Percentiles rank a stretch among this genome's conserved stretches.
Evolutionary conservation across 2,797 vertebrate species (phyloP).

Genomic region (Myiotriccus ornatus): DNA sequence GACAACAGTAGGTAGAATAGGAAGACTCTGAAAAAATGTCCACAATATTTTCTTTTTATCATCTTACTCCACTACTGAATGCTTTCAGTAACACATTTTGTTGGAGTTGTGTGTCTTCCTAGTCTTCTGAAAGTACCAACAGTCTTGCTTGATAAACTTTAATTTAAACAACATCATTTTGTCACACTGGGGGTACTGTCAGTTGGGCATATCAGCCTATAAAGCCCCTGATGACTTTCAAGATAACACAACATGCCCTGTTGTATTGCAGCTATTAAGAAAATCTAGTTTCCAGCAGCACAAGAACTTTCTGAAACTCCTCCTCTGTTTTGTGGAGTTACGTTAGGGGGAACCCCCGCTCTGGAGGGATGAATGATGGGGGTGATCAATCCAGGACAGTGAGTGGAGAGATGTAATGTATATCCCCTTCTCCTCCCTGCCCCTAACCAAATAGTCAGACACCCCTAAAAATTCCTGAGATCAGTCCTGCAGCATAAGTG

Average conservation of each 20-base stretch:
- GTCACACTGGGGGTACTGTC: not conserved
- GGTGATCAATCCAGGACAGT: not conserved
- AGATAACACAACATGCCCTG: not conserved
- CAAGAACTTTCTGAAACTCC: not conserved
- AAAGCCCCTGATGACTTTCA: not conserved
- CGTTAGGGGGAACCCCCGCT: accelerated
- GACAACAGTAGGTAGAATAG: not conserved
- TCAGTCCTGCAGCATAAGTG: not conserved
- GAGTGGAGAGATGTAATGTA: not conserved
- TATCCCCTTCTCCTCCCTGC: not conserved
- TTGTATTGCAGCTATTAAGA: not conserved
- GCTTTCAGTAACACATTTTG: not conserved
- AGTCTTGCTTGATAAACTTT: not conserved
- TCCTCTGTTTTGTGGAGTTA: not conserved
- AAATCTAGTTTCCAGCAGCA: not conserved
- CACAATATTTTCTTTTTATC: not conserved
- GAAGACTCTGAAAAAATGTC: not conserved
- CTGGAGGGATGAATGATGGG: accelerated
- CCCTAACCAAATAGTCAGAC: not conserved
- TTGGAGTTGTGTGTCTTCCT: not conserved
- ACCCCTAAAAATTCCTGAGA: not conserved
- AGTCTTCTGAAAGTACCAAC: not conserved
- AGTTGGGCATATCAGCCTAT: not conserved
- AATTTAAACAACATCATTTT: not conserved
- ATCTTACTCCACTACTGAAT: not conserved